These are phyloP conservation scores for Azemiops feae DNA, from an alignment of 2,113 vertebrate genomes.

Conservation along the genomic window DNA sequence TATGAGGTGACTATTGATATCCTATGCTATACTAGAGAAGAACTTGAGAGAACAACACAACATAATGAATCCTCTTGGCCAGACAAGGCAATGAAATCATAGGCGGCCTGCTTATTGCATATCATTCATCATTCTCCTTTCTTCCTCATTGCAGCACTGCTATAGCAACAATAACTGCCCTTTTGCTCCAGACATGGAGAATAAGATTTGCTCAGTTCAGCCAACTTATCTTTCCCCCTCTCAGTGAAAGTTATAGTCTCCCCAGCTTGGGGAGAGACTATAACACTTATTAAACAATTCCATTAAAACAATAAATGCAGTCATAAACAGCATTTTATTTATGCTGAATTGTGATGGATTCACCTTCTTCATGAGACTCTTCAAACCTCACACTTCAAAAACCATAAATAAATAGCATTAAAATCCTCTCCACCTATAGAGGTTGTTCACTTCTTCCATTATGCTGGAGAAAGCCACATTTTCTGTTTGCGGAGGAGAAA, in stretches of 20 bases:
- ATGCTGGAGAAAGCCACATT: background rate
- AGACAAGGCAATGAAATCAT: background rate
- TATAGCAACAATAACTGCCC: background rate
- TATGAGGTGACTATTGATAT: background rate
- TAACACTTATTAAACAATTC: background rate
- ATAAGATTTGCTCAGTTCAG: background rate
- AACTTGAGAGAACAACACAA: background rate
- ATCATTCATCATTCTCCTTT: background rate
- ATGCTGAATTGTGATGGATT: background rate
- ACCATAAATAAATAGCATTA: background rate
- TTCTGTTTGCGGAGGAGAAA: background rate
- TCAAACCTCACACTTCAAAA: background rate
- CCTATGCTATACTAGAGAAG: background rate
- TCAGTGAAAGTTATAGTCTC: background rate
- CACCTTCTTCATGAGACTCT: background rate
- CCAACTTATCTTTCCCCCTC: background rate
- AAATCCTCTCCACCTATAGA: background rate
- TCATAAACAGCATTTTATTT: background rate
- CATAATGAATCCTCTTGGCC: background rate
- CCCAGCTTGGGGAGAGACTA: background rate
- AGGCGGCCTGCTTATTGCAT: background rate
- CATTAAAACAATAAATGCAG: background rate
- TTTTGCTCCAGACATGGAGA: background rate
- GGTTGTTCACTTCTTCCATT: background rate
- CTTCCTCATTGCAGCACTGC: background rate